Base-by-base conservation (phyloP, 2,888 invertebrate species). In the Aspidiotus destructor region DNA sequence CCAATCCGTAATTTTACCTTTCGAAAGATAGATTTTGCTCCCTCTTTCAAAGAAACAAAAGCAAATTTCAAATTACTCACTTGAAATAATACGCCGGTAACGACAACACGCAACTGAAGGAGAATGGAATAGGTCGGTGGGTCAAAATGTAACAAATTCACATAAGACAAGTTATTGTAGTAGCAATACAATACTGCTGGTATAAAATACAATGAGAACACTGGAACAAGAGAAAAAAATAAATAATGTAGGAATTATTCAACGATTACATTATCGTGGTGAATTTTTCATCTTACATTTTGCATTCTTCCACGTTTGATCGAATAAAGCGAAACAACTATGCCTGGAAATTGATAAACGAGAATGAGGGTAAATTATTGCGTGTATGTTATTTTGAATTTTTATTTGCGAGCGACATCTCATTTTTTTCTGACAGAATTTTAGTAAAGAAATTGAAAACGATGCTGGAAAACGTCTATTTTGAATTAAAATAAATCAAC, bases 91-190 rank as follows among this genome's bases (percentile, higher is more conserved):
- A 96, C 79, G 48, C 94, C 96, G 7, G 95, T 96, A 8, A 95
- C 83, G 16, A 96, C 93, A 52, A 96, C 94, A 74, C 96, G 81
- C 73, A 96, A 84, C 77, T 96, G 95, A 8, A 96, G 80, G 57
- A 96, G 78, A 69, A 96, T 81, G 77, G 89, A 94, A 77, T 96
- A 96, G 0, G 95, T 93, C 0, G 96, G 95, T 1, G 96, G 95
- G 77, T 96, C 96, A 79, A 93, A 96, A 67, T 85, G 85, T 11
- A 91, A 87, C 74, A 96, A 81, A 80, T 95, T 96, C 64, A 90
- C 81, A 79, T 94, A 96, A 42, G 93, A 86, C 75, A 97, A 82
- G 80, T 96, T 96, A 77, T 97, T 96, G 81, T 96, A 96, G 64
- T 95, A 81, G 75, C 94, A 95, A 77, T 97, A 97, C 67, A 96